phyloP scores from a whole-genome alignment of 2,113 vertebrate genomes.

The Dicaeum eximium region DNA sequence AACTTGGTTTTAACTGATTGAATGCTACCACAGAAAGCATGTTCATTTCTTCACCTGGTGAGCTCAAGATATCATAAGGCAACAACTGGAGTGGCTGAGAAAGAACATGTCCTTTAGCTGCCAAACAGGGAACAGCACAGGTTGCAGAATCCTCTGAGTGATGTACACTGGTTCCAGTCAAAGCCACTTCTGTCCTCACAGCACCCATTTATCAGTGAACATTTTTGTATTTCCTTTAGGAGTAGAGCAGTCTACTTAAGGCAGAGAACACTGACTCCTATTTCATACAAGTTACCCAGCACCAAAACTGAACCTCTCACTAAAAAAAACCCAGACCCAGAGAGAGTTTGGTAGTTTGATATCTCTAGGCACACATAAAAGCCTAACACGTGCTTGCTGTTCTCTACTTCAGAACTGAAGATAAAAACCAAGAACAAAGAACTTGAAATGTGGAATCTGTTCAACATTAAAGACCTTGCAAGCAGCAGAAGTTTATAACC shows the following conservation, averaged over 20 bases:
- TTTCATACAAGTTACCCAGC: background rate
- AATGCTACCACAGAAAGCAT: background rate
- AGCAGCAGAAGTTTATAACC: background rate
- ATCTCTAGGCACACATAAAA: background rate
- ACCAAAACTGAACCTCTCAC: background rate
- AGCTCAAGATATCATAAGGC: background rate
- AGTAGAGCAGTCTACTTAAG: background rate
- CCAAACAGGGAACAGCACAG: background rate
- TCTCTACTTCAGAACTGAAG: background rate
- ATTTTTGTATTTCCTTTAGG: background rate
- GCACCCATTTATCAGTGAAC: background rate
- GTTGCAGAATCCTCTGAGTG: background rate
- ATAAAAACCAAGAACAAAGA: background rate
- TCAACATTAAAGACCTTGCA: background rate
- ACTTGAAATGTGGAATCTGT: background rate
- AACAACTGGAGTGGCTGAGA: background rate
- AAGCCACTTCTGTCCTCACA: background rate
- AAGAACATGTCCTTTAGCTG: background rate
- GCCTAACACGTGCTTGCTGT: background rate
- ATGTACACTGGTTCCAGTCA: background rate
- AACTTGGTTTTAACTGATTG: background rate
- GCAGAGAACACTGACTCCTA: background rate
- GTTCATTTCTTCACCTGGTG: background rate
- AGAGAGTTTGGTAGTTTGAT: background rate
- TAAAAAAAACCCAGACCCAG: background rate